A percentile compares a stretch with the other conserved stretches of the same genome.
These are phyloP conservation scores for Drosophila pectinifera DNA, from an alignment of 1,140 invertebrate genomes.

Conservation along the genomic window DNA sequence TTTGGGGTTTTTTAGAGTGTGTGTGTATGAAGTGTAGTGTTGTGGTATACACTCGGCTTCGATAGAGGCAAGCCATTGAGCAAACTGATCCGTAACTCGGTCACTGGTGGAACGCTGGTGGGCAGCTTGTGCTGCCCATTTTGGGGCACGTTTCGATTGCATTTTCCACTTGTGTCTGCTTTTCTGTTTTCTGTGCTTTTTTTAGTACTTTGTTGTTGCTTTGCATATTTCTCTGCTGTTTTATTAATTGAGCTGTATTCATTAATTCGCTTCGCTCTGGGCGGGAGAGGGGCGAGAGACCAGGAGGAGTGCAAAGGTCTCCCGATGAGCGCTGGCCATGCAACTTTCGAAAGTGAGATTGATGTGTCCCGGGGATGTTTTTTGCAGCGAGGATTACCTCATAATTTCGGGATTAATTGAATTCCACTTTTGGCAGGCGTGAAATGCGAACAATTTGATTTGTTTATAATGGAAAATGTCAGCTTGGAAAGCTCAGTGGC, in stretches of 20 bases:
- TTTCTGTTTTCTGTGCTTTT: conserved; percentile 2
- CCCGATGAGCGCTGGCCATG: conserved; percentile 45
- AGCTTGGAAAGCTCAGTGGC: conserved; percentile 8
- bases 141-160: conserved; percentile 66
- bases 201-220: conserved; percentile 17
- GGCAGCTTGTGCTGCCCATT: conserved; percentile 67
- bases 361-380: conserved; percentile 46
- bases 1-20: conserved; percentile 11
- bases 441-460: conserved; percentile 24
- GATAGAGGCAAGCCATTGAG: conserved; percentile 61
- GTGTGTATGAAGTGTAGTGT: conserved; percentile 11
- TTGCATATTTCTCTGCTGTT: conserved; percentile 47
- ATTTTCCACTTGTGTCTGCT: conserved; percentile 50
- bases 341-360: conserved; percentile 72
- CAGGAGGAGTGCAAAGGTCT: conserved; percentile 31
- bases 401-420: conserved; percentile 29
- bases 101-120: conserved; percentile 64
- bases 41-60: conserved; percentile 47
- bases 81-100: conserved; percentile 74
- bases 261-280: conserved; percentile 62
- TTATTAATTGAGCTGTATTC: conserved; percentile 72
- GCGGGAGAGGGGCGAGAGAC: conserved; percentile 25
- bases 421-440: conserved; percentile 22
- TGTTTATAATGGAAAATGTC: conserved; percentile 33
- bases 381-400: conserved; percentile 20